A percentile compares a stretch with the other conserved stretches of the same genome.
These are phyloP conservation scores for Mythimna lalbum DNA, from an alignment of 2,888 invertebrate genomes.

Conservation along the genomic window DNA sequence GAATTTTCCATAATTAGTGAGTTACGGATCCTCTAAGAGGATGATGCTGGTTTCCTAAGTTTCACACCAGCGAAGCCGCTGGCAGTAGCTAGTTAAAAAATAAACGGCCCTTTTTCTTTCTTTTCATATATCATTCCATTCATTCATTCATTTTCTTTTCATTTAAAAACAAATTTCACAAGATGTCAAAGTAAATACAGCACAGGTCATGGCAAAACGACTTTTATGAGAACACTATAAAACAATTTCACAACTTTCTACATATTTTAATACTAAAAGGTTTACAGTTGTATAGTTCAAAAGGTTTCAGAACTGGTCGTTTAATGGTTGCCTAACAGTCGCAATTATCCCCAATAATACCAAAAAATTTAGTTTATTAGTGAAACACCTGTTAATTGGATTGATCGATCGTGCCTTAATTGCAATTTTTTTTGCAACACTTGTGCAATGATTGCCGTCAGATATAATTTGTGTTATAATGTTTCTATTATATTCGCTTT, in stretches of 20 bases:
- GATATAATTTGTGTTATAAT: slow-evolving; percentile 41
- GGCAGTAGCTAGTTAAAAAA: too few relatives aligned
- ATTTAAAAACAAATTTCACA: neutral
- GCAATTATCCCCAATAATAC: slow-evolving; percentile 49
- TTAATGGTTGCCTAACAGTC: slow-evolving; percentile 36
- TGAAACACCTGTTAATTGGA: slow-evolving; percentile 55
- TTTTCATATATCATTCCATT: too few relatives aligned
- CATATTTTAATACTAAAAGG: slow-evolving; percentile 27
- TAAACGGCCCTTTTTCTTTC: too few relatives aligned
- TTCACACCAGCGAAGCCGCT: too few relatives aligned
- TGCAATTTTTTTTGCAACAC: slow-evolving; percentile 40
- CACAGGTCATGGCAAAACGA: slow-evolving; percentile 3
- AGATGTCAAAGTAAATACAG: neutral
- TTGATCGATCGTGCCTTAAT: slow-evolving; percentile 45
- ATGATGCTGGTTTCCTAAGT: too few relatives aligned
- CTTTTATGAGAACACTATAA: neutral
- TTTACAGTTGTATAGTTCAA: slow-evolving; percentile 36
- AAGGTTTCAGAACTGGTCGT: slow-evolving; percentile 51
- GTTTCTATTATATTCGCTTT: slow-evolving; percentile 29
- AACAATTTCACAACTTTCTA: slow-evolving; percentile 35
- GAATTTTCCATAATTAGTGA: too few relatives aligned
- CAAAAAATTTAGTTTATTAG: slow-evolving; percentile 49
- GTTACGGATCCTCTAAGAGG: too few relatives aligned
- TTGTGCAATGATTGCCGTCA: slow-evolving; percentile 53
- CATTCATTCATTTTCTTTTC: too few relatives aligned